Evolutionary conservation across 2,888 invertebrate genomes (phyloP), one percentile per base, ranked within the genome.

Genomic region (Rhingia campestris): DNA sequence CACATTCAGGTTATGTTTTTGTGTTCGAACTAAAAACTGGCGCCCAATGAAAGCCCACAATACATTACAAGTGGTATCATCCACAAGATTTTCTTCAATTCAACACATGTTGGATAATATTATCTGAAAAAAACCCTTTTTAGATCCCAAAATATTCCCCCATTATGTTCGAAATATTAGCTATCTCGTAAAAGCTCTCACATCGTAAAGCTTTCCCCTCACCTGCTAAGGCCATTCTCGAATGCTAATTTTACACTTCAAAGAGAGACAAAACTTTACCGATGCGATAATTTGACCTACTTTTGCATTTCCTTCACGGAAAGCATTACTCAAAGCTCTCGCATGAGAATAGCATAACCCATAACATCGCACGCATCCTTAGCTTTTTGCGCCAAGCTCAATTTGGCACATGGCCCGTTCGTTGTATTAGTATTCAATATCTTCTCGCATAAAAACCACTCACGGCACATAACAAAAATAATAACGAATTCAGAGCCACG

Each of bases 341-440:
- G 43, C 61, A 51, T 45, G 77, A 73, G 67, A 79, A 66, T 59
- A 69, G 53, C 43, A 84, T 80, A 84, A 84, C 84, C 45, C 43
- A 84, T 80, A 84, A 84, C 84, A 84, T 84, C 84, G 84, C 84
- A 84, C 84, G 84, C 80, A 75, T 84, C 74, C 79, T 80, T 49
- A 80, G 84, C 81, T 74, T 84, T 80, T 81, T 56, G 79, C 79
- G 74, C 69, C 59, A 80, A 84, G 79, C 80, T 84, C 80, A 70
- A 66, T 70, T 75, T 84, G 80, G 84, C 84, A 84, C 84, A 84
- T 84, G 84, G 84, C 84, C 80, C 75, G 80, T 64, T 84, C 80
- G 69, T 70, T 80, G 80, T 80, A 75, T 70, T 70, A 84, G 80
- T 80, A 84, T 84, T 80, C 70, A 75, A 80, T 74, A 80, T 75